phyloP scores from a whole-genome alignment of 2,113 vertebrate genomes.

The Tragelaphus imberbis region DNA sequence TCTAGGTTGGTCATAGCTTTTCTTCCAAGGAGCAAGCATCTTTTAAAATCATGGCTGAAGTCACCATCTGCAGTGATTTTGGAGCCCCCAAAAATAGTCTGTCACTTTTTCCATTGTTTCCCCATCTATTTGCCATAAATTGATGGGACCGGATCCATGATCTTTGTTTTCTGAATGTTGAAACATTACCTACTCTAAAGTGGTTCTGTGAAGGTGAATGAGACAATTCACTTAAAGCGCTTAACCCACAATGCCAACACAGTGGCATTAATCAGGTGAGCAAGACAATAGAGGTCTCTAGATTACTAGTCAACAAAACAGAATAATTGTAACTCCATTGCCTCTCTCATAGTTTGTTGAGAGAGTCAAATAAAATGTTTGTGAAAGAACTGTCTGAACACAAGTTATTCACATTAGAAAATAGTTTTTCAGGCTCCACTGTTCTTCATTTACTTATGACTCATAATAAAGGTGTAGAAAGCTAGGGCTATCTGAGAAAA shows the following conservation, averaged over 20 bases:
- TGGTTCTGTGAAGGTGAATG: neutral
- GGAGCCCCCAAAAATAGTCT: rapidly evolving
- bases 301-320: neutral
- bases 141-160: neutral
- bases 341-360: neutral
- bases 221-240: neutral
- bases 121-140: neutral
- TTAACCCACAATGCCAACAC: neutral
- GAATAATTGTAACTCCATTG: neutral
- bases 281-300: neutral
- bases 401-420: neutral
- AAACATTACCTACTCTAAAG: neutral
- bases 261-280: neutral
- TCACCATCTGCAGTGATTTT: neutral
- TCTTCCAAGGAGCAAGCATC: neutral
- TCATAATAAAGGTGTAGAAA: neutral
- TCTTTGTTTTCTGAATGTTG: neutral
- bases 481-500: neutral
- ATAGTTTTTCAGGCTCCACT: neutral
- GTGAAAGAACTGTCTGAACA: neutral
- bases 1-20: neutral
- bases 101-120: neutral
- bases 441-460: neutral
- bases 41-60: neutral
- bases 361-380: neutral